Evolutionary conservation across 2,113 vertebrate genomes (phyloP).

Genomic region (Catagonus wagneri): DNA sequence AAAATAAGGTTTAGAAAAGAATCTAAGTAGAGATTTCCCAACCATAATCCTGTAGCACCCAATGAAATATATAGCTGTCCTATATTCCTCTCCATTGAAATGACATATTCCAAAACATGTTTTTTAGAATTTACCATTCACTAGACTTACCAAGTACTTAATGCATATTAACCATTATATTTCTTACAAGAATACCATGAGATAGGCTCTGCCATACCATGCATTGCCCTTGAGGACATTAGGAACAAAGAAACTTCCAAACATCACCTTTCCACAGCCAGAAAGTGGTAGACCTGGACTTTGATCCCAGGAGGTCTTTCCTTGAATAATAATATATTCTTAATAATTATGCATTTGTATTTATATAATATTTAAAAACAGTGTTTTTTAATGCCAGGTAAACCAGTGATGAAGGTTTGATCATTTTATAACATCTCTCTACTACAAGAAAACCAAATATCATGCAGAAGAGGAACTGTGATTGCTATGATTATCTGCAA

Average conservation of each 20-base stretch:
- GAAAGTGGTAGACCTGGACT: not conserved
- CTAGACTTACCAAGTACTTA: not conserved
- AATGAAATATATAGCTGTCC: not conserved
- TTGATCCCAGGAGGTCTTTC: not conserved
- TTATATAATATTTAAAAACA: not conserved
- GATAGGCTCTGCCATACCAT: not conserved
- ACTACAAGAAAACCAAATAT: not conserved
- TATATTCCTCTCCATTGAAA: not conserved
- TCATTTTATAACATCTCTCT: not conserved
- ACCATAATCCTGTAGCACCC: not conserved
- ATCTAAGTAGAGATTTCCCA: not conserved
- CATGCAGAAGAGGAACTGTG: not conserved
- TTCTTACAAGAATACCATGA: not conserved
- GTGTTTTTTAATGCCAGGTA: not conserved
- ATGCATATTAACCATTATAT: not conserved
- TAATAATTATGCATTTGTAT: not conserved
- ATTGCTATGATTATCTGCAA: not conserved
- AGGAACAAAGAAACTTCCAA: not conserved
- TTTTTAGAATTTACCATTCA: not conserved
- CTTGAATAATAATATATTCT: not conserved
- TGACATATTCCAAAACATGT: not conserved
- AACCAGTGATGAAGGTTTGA: not conserved
- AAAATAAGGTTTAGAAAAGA: conserved; percentile 9
- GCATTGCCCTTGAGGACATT: not conserved
- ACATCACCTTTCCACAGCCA: not conserved